A percentile compares a stretch with the other conserved stretches of the same genome.
Evolutionary conservation across 2,888 invertebrate genomes (phyloP).

Genomic region (Rugalucina vietnamica): DNA sequence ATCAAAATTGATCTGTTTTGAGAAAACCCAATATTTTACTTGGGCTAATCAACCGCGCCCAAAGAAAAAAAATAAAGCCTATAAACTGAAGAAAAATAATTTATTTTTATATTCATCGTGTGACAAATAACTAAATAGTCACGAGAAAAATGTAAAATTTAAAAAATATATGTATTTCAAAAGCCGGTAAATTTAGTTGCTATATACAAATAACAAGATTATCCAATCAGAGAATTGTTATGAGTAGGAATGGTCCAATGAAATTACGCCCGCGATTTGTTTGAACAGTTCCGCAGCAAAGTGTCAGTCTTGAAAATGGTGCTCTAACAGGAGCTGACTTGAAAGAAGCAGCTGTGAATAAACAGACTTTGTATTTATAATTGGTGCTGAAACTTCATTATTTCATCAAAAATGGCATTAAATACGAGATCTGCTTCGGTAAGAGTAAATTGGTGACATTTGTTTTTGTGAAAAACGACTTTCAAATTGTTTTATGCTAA

Average conservation of each 20-base stretch:
- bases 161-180: background rate
- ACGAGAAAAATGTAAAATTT: background rate
- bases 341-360: background rate
- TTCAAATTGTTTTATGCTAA: too few species aligned
- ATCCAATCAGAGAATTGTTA: conserved; percentile 72
- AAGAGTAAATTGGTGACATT: too few species aligned
- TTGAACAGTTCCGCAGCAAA: conserved; percentile 69
- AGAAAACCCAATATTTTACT: too few species aligned
- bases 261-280: conserved; percentile 67
- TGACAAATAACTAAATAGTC: background rate
- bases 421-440: conserved; percentile 70
- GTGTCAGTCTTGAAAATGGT: conserved; percentile 61
- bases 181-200: conserved; percentile 46
- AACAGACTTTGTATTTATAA: conserved; percentile 15
- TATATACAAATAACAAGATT: conserved; percentile 65
- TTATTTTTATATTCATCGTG: background rate
- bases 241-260: conserved; percentile 65
- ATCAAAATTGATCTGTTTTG: too few species aligned
- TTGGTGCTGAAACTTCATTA: background rate
- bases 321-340: conserved; percentile 39
- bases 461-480: too few species aligned
- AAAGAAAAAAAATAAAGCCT: too few species aligned
- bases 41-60: too few species aligned
- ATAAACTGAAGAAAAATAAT: background rate
- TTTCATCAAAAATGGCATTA: conserved; percentile 54